Base-by-base conservation (phyloP, 1,140 invertebrate genomes). In the Camponotus floridanus region DNA sequence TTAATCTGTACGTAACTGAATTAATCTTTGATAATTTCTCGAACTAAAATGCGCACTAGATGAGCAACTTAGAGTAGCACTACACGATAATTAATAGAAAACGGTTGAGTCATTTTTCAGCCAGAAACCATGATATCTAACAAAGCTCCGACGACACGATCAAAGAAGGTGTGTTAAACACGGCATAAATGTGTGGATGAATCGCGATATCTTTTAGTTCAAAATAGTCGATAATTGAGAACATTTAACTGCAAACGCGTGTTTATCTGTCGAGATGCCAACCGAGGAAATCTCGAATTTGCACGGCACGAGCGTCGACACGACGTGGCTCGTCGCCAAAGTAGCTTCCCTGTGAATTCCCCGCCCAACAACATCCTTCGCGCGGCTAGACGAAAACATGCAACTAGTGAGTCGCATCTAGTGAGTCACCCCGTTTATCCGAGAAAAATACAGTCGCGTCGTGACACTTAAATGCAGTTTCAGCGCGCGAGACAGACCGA, bases 201-300 rank as follows among this genome's bases (percentile, higher is more conserved):
- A 55, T 33, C 51, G 67, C 15, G 51, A 48, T 51, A 61, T 13
- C 61, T 74, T 83, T 83, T 83, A 74, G 36, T 65, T 62, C 76
- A 70, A 71, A 48, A 39, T 26, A 59, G 55, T 61, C 79, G 64
- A 90, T 91, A 91, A 92, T 92, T 91, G 91, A 87, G 87, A 88
- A 70, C 88, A 70, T 87, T 92, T 89, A 89, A 84, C 84, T 64
- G 62, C 64, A 86, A 71, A 81, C 86, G 88, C 76, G 83, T 88
- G 91, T 92, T 91, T 92, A 93, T 92, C 92, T 93, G 92, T 91
- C 78, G 78, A 88, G 88, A 85, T 86, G 86, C 70, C 11, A 21
- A 65, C 79, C 76, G 70, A 87, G 80, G 62, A 70, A 55, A 70
- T 71, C 88, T 79, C 74, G 57, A 65, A 61, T 61, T 65, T 88